A percentile compares a stretch with the other conserved stretches of the same genome.
Conservation (phyloP, 1,140 invertebrate species). For the Tigriopus japonicus region DNA sequence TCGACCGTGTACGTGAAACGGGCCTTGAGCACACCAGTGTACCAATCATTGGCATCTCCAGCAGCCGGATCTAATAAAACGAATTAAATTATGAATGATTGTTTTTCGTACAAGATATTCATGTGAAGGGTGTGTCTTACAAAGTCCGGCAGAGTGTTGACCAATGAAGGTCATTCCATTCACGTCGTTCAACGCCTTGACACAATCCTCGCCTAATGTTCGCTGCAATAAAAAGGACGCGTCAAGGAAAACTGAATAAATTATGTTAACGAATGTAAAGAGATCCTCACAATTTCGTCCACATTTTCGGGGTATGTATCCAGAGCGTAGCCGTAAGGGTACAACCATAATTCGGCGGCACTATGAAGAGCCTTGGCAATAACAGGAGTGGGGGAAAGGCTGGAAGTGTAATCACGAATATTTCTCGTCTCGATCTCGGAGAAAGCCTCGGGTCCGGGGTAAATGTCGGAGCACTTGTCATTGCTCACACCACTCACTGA, state of each 20-base stretch:
- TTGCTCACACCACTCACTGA: constrained; percentile 21
- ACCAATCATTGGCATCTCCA: constrained; percentile 28
- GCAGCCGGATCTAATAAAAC: constrained; percentile 17
- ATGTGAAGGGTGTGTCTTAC: constrained; percentile 7
- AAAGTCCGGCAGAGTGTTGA: constrained; percentile 15
- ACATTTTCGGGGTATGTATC: constrained; percentile 5
- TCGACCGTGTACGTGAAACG: constrained; percentile 30
- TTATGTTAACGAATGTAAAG: not conserved
- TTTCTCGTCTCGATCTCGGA: constrained; percentile 17
- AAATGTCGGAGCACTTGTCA: constrained; percentile 23
- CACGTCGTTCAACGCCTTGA: constrained; percentile 8
- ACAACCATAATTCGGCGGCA: constrained; percentile 8
- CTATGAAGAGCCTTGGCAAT: constrained; percentile 7
- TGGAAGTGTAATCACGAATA: constrained; percentile 7
- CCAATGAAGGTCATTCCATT: constrained; percentile 11
- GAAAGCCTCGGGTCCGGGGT: constrained; percentile 28
- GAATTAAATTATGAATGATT: not conserved
- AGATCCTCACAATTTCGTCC: constrained; percentile 3
- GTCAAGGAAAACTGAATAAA: not conserved
- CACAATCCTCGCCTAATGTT: not conserved
- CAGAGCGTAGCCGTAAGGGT: constrained; percentile 12
- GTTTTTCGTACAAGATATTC: not conserved
- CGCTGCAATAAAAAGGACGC: constrained; percentile 19
- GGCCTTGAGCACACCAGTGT: constrained; percentile 23
- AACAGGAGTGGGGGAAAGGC: not conserved